These are phyloP conservation scores for Nothoprocta perdicaria DNA, from an alignment of 2,113 vertebrate species.

Conservation along the genomic window DNA sequence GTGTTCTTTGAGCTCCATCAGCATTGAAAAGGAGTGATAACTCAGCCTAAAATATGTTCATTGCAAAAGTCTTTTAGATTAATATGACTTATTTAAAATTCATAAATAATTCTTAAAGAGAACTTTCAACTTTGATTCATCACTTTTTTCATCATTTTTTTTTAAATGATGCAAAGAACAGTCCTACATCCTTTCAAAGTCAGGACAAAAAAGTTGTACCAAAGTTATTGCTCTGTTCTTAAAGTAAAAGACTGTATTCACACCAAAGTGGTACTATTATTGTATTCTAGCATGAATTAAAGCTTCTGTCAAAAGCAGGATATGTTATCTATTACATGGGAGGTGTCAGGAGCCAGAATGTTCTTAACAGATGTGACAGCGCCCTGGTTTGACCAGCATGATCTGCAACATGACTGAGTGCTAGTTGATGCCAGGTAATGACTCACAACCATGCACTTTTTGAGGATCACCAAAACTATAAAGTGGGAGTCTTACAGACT, in stretches of 20 bases:
- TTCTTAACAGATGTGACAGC: neutral
- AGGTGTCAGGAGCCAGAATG: neutral
- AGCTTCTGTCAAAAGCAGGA: neutral
- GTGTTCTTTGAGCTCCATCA: neutral
- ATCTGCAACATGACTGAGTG: fast-evolving
- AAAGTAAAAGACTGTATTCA: neutral
- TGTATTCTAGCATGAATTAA: neutral
- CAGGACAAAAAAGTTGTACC: neutral
- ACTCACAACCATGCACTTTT: fast-evolving
- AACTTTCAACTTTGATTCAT: constrained; percentile 8
- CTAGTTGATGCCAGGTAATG: neutral
- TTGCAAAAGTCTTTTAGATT: constrained; percentile 7
- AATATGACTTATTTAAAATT: constrained; percentile 28
- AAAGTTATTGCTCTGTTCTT: neutral
- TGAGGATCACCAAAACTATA: neutral
- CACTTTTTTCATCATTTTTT: neutral
- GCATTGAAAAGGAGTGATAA: neutral
- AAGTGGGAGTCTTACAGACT: neutral
- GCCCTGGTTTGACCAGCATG: neutral
- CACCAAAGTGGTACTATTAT: neutral
- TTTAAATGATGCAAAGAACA: neutral
- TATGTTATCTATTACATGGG: neutral
- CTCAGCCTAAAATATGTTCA: neutral
- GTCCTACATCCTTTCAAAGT: neutral
- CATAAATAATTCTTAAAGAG: neutral